Percentiles rank a stretch among this genome's conserved stretches.
phyloP scores from a whole-genome alignment of 2,888 invertebrate species.

The Epinotia demarniana region DNA sequence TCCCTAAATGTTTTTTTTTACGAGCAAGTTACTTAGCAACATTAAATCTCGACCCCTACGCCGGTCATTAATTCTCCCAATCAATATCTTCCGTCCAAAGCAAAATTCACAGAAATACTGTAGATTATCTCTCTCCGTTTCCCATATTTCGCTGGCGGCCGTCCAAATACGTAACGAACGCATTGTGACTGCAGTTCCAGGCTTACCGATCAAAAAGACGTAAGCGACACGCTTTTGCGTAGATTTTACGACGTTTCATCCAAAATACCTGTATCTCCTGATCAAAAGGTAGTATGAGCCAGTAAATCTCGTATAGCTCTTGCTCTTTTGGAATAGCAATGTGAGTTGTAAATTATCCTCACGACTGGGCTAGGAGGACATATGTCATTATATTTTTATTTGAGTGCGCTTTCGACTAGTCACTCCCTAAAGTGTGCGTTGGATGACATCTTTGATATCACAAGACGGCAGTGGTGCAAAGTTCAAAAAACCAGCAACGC shows the following conservation, averaged over 20 bases:
- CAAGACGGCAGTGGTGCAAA: background rate
- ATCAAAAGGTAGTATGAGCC: background rate
- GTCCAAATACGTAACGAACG: constrained; percentile 71
- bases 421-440: background rate
- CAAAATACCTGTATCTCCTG: background rate
- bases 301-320: background rate
- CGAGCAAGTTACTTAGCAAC: background rate
- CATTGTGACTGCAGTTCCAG: constrained; percentile 64
- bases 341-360: constrained; percentile 24
- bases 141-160: constrained; percentile 59
- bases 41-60: background rate
- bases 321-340: background rate
- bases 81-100: constrained; percentile 18
- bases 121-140: constrained; percentile 28
- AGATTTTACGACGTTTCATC: background rate
- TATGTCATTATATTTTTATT: constrained; percentile 18
- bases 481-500: too few relatives aligned
- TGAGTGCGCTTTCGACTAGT: background rate
- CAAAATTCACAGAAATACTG: constrained; percentile 6
- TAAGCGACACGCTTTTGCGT: background rate
- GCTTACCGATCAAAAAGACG: background rate
- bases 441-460: background rate
- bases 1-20: background rate
- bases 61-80: constrained; percentile 6
- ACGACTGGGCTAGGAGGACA: constrained; percentile 10